Conservation (phyloP, 2,888 invertebrate genomes). For the Metacarcinus magister region DNA sequence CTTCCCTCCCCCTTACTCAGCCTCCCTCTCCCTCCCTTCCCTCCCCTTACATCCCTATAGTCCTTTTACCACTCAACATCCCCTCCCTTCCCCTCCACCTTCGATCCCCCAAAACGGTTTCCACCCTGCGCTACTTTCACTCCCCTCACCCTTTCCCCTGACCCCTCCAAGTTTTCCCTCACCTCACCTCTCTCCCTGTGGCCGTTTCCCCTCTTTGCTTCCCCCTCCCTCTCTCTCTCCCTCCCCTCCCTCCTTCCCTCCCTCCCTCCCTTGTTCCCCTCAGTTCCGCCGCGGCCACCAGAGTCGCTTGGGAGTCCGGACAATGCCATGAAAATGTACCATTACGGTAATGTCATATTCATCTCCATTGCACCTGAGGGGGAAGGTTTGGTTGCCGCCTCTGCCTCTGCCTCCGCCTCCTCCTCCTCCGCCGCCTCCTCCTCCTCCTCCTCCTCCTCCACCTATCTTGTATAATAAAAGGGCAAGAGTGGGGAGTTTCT, state of each 20-base stretch:
- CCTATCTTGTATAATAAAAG: background rate
- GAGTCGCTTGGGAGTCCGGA: background rate
- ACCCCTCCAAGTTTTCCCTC: too few relatives aligned
- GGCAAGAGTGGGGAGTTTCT: too few relatives aligned
- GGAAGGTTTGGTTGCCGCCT: background rate
- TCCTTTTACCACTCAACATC: too few relatives aligned
- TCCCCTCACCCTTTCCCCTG: too few relatives aligned
- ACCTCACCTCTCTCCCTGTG: background rate
- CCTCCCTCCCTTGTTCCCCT: too few relatives aligned
- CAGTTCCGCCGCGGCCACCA: background rate
- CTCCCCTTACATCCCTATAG: background rate
- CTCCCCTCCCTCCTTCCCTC: too few relatives aligned
- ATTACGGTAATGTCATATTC: slow-evolving; percentile 15
- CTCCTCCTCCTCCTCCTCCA: background rate
- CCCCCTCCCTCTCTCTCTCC: background rate
- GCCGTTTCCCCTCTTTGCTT: background rate
- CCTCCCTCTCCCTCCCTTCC: background rate
- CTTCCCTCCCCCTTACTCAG: background rate
- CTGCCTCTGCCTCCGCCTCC: background rate
- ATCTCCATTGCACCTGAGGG: background rate
- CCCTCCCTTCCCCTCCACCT: too few relatives aligned
- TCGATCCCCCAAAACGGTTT: too few relatives aligned
- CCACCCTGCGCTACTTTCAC: too few relatives aligned
- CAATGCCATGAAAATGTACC: background rate
- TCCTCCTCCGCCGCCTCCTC: background rate